A percentile compares a stretch with the other conserved stretches of the same genome.
Evolutionary conservation across 1,140 invertebrate genomes (phyloP).

Genomic region (Sitobion miscanthi): DNA sequence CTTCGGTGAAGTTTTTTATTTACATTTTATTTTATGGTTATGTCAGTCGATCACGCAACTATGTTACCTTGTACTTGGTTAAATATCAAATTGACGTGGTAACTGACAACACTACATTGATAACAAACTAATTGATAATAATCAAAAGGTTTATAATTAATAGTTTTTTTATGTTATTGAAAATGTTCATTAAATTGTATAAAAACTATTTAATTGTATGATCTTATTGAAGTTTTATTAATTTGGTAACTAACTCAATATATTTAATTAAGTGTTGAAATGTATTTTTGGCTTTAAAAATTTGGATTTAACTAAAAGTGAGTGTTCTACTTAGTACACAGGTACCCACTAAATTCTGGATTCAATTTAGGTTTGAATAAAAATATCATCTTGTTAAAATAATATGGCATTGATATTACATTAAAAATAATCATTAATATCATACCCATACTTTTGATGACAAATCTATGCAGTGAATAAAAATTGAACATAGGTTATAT

Average conservation of each 20-base stretch:
- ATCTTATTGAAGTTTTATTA: neutral
- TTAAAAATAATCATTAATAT: neutral
- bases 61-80: neutral
- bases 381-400: neutral
- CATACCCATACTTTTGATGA: too few species aligned
- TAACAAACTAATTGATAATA: conserved; percentile 40
- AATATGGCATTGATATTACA: neutral
- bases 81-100: conserved; percentile 29
- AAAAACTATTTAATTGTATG: neutral
- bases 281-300: neutral
- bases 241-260: neutral
- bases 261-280: neutral
- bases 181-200: neutral
- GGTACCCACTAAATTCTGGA: neutral
- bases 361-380: neutral
- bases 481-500: neutral
- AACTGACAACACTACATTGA: conserved; percentile 54
- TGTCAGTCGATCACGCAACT: neutral
- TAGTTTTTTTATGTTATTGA: neutral
- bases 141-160: neutral
- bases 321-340: neutral
- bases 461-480: neutral
- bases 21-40: conserved; percentile 43
- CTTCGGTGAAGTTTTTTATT: neutral
- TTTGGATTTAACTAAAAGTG: neutral